phyloP scores from a whole-genome alignment of 2,797 vertebrate genomes.

The Cynopterus sphinx region DNA sequence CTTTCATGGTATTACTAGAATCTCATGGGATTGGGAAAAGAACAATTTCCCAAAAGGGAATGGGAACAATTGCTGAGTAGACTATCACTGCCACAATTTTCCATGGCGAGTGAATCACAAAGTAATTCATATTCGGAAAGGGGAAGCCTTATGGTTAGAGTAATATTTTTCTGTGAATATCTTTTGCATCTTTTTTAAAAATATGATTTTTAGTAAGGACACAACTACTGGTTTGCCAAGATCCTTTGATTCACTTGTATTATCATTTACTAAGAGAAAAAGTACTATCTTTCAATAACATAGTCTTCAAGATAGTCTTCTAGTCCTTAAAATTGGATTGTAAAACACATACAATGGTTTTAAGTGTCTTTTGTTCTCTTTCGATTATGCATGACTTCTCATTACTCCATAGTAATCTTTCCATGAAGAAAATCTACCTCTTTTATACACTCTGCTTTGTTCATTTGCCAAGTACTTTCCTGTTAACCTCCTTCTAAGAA shows the following conservation, averaged over 20 bases:
- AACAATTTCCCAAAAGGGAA: background rate
- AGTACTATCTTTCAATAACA: background rate
- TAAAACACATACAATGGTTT: background rate
- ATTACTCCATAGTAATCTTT: background rate
- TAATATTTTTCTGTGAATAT: background rate
- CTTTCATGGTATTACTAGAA: background rate
- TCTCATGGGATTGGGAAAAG: background rate
- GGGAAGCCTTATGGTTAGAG: background rate
- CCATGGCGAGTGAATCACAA: background rate
- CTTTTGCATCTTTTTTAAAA: background rate
- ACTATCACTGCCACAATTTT: background rate
- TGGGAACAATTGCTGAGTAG: background rate
- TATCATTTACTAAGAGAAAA: background rate
- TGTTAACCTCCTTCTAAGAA: background rate
- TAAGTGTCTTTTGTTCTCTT: background rate
- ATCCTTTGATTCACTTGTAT: background rate
- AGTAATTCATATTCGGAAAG: background rate
- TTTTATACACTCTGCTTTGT: background rate
- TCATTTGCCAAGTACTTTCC: background rate
- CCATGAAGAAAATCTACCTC: background rate
- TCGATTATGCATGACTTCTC: background rate
- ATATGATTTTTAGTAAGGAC: background rate
- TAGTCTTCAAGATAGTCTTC: background rate
- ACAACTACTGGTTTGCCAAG: background rate
- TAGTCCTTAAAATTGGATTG: background rate